Conservation (phyloP, 2,113 vertebrate genomes). For the Etheostoma cragini region DNA sequence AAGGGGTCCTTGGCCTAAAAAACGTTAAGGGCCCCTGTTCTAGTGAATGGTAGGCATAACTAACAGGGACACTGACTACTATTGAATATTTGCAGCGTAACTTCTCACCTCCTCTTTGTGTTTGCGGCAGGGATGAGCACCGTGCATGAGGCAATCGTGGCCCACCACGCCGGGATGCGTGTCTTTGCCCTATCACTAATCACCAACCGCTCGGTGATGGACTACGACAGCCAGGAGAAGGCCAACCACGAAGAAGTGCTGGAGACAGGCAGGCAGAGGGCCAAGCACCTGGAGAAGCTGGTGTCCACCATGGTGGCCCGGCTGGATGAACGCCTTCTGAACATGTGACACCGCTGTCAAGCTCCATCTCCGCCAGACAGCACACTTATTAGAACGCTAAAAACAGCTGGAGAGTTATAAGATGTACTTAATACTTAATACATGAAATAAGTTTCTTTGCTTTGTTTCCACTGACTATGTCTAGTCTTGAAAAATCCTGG, state of each 20-base stretch:
- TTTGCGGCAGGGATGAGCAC: conserved; percentile 91
- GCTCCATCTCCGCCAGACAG: too few relatives aligned
- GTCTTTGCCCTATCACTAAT: conserved; percentile 94
- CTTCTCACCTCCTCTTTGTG: not conserved
- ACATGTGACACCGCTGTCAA: fast-evolving
- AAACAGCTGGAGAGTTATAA: not conserved
- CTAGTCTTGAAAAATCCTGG: conserved; percentile 14
- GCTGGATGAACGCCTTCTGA: conserved; percentile 67
- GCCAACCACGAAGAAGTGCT: conserved; percentile 93
- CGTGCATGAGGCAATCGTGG: conserved; percentile 90
- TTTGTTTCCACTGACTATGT: not conserved
- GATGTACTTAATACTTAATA: not conserved
- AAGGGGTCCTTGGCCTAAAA: too few relatives aligned
- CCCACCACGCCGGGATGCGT: conserved; percentile 89
- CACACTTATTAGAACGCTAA: not conserved
- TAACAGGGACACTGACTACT: not conserved
- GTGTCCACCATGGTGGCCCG: conserved; percentile 82
- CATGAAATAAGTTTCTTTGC: conserved; percentile 1
- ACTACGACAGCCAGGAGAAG: conserved; percentile 85
- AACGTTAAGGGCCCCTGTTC: too few relatives aligned
- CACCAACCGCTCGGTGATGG: conserved; percentile 87
- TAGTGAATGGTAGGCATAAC: too few relatives aligned
- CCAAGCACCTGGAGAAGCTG: conserved; percentile 84
- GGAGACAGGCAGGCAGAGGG: conserved; percentile 79
- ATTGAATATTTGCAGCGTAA: not conserved